Evolutionary conservation across 2,113 vertebrate genomes (phyloP), one percentile per base, ranked within the genome.

Genomic region (Pheucticus melanocephalus): DNA sequence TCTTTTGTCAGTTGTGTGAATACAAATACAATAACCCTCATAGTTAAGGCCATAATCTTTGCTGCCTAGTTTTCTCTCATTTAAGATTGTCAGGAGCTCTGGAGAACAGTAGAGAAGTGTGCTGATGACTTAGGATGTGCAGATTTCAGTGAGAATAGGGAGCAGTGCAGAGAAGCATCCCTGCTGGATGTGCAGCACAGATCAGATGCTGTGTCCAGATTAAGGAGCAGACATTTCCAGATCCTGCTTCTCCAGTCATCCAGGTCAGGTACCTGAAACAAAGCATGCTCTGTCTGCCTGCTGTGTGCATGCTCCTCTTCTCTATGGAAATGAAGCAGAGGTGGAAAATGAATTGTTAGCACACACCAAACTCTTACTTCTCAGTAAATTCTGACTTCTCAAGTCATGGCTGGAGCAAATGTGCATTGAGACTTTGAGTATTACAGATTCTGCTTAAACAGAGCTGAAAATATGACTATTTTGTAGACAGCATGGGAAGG

Each of bases 221-320:
- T 64, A 77, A 87, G 85, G 27, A 89, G 77, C 63, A 83, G 51
- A 70, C 48, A 30, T 28, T 82, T 60, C 40, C 42, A 18, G 47
- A 79, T 95, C 51, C 70, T 85, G 82, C 86, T 88, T 85, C 95
- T 82, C 70, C 79, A 78, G 79, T 75, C 65, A 57, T 88, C 65
- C 45, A 53, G 54, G 70, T 75, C 60, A 85, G 53, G 30, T 64
- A 68, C 57, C 53, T 68, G 21, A 79, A 86, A 12, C 3, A 76
- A 48, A 65, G 40, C 3, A 33, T 70, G 56, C 19, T 73, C 25
- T 48, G 31, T 64, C 59, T 85, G 4, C 24, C 42, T 92, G 37
- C 69, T 73, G 28, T 6, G 2, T 3, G 5, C 24, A 7, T 37
- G 25, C 21, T 92, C 24, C 60, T 75, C 68, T 88, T 75, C 56